Conservation (phyloP, 2,797 vertebrate genomes). For the Artibeus jamaicensis region DNA sequence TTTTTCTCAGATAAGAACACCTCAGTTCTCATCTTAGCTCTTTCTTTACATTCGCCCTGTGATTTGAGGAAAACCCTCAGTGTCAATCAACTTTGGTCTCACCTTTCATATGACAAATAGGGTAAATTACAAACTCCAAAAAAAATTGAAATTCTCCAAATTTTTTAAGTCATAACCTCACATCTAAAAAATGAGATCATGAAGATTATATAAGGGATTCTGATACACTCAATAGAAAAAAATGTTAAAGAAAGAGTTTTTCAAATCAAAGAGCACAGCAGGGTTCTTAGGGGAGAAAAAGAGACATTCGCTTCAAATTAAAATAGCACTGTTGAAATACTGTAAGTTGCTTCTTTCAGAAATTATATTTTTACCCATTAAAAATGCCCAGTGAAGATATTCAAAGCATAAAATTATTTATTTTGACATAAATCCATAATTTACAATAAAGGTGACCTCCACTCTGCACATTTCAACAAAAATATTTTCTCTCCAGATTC, state of each 20-base stretch:
- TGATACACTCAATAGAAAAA: background rate
- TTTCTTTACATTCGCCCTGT: background rate
- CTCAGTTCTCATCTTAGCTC: background rate
- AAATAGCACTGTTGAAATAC: background rate
- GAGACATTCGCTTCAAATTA: background rate
- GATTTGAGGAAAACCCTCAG: background rate
- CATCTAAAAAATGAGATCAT: background rate
- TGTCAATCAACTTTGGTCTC: background rate
- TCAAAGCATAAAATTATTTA: background rate
- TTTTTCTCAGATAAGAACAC: background rate
- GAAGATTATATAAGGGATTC: background rate
- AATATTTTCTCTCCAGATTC: background rate
- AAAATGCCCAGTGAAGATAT: background rate
- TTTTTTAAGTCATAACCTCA: background rate
- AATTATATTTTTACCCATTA: background rate
- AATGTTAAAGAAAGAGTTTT: background rate
- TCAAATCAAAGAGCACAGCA: background rate
- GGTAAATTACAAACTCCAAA: background rate
- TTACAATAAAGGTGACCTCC: background rate
- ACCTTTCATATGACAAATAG: background rate
- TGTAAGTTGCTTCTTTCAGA: background rate
- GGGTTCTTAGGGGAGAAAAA: background rate
- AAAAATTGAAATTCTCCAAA: background rate
- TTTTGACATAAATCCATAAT: background rate
- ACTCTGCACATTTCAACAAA: background rate